These are phyloP conservation scores for Psilopsiagon aurifrons DNA, from an alignment of 2,113 vertebrate species.

Conservation along the genomic window DNA sequence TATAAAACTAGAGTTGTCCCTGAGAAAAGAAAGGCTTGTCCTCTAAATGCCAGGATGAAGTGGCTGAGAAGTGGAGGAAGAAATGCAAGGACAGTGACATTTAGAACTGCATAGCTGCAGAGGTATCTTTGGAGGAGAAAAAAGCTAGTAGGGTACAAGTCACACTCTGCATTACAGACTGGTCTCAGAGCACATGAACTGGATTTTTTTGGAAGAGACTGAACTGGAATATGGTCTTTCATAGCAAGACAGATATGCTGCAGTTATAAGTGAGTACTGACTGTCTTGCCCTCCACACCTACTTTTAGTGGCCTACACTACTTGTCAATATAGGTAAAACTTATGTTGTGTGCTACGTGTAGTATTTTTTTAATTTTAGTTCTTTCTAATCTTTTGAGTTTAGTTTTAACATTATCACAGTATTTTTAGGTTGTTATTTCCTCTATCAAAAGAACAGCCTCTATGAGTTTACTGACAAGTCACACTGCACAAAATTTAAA, in stretches of 20 bases:
- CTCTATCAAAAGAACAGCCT: not conserved
- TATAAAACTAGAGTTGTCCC: not conserved
- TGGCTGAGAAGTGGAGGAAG: not conserved
- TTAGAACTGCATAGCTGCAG: not conserved
- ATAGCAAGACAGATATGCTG: not conserved
- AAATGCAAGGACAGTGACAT: not conserved
- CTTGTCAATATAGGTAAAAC: not conserved
- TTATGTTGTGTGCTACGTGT: rapidly evolving
- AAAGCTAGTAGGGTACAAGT: not conserved
- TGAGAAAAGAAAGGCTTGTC: not conserved
- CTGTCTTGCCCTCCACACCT: not conserved
- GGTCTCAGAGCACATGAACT: not conserved
- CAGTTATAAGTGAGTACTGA: not conserved
- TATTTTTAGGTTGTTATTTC: not conserved
- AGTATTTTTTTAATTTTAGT: not conserved
- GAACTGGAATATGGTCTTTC: not conserved
- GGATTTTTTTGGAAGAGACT: not conserved
- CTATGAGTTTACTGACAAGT: not conserved
- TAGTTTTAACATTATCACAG: not conserved
- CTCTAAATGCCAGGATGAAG: not conserved
- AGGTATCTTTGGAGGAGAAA: not conserved
- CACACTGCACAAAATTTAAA: not conserved
- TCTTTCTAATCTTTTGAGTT: not conserved
- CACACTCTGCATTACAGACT: not conserved
- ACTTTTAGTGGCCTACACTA: not conserved